Percentiles rank a stretch among this genome's conserved stretches.
These are phyloP conservation scores for Crotalus horridus DNA, from an alignment of 2,113 vertebrate genomes.

Conservation along the genomic window DNA sequence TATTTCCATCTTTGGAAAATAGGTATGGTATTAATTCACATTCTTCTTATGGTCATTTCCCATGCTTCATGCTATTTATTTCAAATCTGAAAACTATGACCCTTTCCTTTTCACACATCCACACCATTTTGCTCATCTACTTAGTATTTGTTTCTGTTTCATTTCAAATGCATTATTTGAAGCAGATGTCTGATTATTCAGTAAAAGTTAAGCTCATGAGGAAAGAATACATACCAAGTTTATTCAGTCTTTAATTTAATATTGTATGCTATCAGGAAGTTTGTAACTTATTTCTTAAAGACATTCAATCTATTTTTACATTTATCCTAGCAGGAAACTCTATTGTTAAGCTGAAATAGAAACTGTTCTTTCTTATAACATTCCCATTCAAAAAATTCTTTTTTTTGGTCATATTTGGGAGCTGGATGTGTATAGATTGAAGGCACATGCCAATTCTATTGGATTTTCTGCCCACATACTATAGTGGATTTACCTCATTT, in stretches of 20 bases:
- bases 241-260: background rate
- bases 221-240: constrained; percentile 30
- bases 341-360: background rate
- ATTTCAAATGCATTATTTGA: constrained; percentile 55
- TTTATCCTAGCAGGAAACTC: background rate
- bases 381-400: background rate
- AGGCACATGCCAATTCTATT: background rate
- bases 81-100: constrained; percentile 45
- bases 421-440: background rate
- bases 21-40: constrained; percentile 35
- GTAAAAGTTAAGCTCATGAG: constrained; percentile 36
- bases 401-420: background rate
- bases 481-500: background rate
- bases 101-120: constrained; percentile 14
- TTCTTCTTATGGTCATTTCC: constrained; percentile 48
- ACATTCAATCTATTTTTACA: background rate
- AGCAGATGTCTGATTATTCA: constrained; percentile 10
- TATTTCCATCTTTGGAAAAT: constrained; percentile 48
- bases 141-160: constrained; percentile 50
- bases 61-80: constrained; percentile 44
- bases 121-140: constrained; percentile 26
- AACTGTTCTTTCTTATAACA: background rate
- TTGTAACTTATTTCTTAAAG: background rate
- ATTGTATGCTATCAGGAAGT: background rate
- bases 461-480: background rate